Evolutionary conservation across 2,797 vertebrate species (phyloP).

Genomic region (Poecilia velifera): DNA sequence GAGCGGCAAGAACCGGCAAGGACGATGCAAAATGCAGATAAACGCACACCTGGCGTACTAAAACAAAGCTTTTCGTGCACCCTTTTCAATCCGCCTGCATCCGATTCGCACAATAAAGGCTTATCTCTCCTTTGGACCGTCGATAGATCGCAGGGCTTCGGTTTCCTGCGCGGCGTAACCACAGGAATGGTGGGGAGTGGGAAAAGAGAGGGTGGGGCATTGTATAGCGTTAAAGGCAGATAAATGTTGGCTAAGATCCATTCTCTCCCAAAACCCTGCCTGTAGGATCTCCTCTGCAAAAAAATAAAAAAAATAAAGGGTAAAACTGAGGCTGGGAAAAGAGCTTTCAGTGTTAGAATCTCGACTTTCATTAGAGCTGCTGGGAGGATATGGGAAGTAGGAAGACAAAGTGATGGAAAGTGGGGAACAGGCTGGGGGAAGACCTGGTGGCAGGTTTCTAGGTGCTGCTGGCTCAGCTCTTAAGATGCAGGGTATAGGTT

Average conservation of each 20-base stretch:
- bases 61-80: slow-evolving; percentile 6
- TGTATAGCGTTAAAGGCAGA: slow-evolving; percentile 66
- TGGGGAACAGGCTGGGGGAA: not conserved
- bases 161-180: slow-evolving; percentile 63
- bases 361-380: slow-evolving; percentile 1
- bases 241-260: slow-evolving; percentile 61
- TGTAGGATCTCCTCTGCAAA: slow-evolving; percentile 25
- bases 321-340: slow-evolving; percentile 16
- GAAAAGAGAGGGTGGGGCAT: slow-evolving; percentile 60
- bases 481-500: slow-evolving; percentile 85
- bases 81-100: slow-evolving; percentile 24
- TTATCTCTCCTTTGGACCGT: slow-evolving; percentile 56
- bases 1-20: slow-evolving; percentile 12
- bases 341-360: slow-evolving; percentile 5
- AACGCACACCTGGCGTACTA: not conserved
- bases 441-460: slow-evolving; percentile 35
- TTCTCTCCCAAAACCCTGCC: slow-evolving; percentile 42
- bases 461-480: slow-evolving; percentile 79
- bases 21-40: slow-evolving; percentile 6
- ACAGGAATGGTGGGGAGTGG: slow-evolving; percentile 67
- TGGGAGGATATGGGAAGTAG: not conserved
- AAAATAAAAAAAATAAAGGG: not conserved
- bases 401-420: not conserved
- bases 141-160: slow-evolving; percentile 62
- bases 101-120: slow-evolving; percentile 31